phyloP scores from a whole-genome alignment of 2,797 vertebrate genomes.

The Pagetopsis macropterus region DNA sequence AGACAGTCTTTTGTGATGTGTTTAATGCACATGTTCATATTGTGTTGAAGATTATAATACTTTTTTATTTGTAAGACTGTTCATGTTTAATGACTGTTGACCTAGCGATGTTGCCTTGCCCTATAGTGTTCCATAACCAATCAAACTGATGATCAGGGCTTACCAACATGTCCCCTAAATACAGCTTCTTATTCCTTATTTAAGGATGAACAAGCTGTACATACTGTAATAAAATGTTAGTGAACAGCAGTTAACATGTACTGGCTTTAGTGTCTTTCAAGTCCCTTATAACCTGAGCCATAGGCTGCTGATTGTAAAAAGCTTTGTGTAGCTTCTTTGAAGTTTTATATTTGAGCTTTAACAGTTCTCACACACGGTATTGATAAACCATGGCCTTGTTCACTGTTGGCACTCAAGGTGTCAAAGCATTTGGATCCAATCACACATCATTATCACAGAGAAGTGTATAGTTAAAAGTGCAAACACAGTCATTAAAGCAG shows the following conservation, averaged over 20 bases:
- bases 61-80: no score
- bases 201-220: background rate
- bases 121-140: no score
- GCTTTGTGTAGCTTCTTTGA: conserved; percentile 40
- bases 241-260: conserved; percentile 22
- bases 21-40: no score
- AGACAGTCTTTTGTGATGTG: no score
- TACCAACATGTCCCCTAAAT: no score
- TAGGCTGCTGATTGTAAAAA: conserved; percentile 19
- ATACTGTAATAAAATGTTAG: conserved; percentile 12
- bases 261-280: conserved; percentile 12
- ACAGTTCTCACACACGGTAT: conserved; percentile 29
- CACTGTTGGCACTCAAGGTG: conserved; percentile 1
- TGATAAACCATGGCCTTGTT: conserved; percentile 17
- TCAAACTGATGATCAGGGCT: no score
- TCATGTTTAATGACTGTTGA: no score
- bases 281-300: conserved; percentile 35
- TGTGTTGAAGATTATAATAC: no score
- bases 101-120: no score
- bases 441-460: conserved; percentile 3
- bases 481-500: conserved; percentile 1
- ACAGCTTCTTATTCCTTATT: no score
- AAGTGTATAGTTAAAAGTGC: background rate
- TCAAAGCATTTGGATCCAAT: conserved; percentile 36
- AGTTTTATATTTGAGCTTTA: conserved; percentile 41